These are phyloP conservation scores for Syritta pipiens DNA, from an alignment of 2,888 invertebrate species.

Conservation along the genomic window DNA sequence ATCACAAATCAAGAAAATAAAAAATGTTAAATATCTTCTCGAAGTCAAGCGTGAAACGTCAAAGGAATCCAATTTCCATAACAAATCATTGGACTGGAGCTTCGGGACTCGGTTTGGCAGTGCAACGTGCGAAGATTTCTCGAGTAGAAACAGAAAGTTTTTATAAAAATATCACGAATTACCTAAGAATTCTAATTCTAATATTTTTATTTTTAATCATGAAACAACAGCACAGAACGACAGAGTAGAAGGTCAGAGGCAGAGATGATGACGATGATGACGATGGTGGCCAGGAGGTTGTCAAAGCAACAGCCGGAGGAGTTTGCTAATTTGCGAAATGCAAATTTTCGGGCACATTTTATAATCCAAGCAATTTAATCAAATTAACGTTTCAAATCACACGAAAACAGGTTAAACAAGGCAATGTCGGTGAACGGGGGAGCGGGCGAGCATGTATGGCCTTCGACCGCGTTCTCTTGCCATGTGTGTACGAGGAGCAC, in stretches of 20 bases:
- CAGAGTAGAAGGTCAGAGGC: conserved; percentile 20
- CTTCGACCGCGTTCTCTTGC: conserved; percentile 29
- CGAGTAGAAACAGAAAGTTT: conserved; percentile 2
- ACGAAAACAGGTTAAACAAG: conserved; percentile 43
- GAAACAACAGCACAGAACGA: neutral
- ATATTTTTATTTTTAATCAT: conserved; percentile 40
- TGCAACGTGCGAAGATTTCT: conserved; percentile 36
- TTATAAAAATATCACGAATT: conserved; percentile 47
- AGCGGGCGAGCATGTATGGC: conserved; percentile 17
- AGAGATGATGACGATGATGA: neutral
- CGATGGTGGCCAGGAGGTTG: neutral
- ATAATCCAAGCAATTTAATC: neutral
- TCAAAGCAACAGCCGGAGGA: neutral
- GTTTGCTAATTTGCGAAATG: conserved; percentile 9
- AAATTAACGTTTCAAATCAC: conserved; percentile 4
- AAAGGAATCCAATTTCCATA: conserved; percentile 3
- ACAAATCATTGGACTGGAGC: neutral
- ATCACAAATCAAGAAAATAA: neutral
- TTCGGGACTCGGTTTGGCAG: neutral
- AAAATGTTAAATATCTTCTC: neutral
- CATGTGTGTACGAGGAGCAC: too few relatives aligned
- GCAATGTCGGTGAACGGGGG: neutral
- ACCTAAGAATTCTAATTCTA: conserved; percentile 39
- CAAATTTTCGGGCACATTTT: neutral
- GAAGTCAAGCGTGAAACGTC: neutral